Percentiles rank a stretch among this genome's conserved stretches.
These are phyloP conservation scores for Trichonephila clavata DNA, from an alignment of 1,140 invertebrate genomes.

Conservation along the genomic window DNA sequence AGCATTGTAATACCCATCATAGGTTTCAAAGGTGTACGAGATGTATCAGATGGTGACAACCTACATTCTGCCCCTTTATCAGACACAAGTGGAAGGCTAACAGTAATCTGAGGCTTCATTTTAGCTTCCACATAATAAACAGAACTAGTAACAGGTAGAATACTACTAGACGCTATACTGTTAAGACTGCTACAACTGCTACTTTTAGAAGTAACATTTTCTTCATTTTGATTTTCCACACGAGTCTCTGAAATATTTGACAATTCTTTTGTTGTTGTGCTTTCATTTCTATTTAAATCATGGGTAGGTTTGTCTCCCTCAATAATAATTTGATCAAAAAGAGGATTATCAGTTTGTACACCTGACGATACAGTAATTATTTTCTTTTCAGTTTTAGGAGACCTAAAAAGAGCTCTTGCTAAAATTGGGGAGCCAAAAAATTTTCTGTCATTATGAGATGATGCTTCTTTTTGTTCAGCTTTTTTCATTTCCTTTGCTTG, in stretches of 20 bases:
- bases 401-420: constrained; percentile 69
- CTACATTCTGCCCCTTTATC: constrained; percentile 50
- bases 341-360: constrained; percentile 68
- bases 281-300: constrained; percentile 69
- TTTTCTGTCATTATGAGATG: constrained; percentile 58
- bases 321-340: not conserved
- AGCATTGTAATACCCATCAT: constrained; percentile 76
- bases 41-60: constrained; percentile 50
- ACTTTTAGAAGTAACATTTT: constrained; percentile 48
- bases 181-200: constrained; percentile 72
- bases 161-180: constrained; percentile 47
- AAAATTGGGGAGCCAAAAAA: constrained; percentile 74
- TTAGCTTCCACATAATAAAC: constrained; percentile 73
- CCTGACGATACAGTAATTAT: constrained; percentile 60
- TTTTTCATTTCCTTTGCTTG: constrained; percentile 68
- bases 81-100: constrained; percentile 64
- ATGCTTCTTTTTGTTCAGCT: constrained; percentile 62
- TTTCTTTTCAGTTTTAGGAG: constrained; percentile 69
- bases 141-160: constrained; percentile 50
- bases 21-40: constrained; percentile 73
- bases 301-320: not conserved
- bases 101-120: constrained; percentile 73
- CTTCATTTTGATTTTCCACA: constrained; percentile 40
- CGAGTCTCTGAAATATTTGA: not conserved
- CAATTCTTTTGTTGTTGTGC: not conserved